A percentile compares a stretch with the other conserved stretches of the same genome.
Conservation (phyloP, 2,113 vertebrate species). For the Pholis gunnellus region DNA sequence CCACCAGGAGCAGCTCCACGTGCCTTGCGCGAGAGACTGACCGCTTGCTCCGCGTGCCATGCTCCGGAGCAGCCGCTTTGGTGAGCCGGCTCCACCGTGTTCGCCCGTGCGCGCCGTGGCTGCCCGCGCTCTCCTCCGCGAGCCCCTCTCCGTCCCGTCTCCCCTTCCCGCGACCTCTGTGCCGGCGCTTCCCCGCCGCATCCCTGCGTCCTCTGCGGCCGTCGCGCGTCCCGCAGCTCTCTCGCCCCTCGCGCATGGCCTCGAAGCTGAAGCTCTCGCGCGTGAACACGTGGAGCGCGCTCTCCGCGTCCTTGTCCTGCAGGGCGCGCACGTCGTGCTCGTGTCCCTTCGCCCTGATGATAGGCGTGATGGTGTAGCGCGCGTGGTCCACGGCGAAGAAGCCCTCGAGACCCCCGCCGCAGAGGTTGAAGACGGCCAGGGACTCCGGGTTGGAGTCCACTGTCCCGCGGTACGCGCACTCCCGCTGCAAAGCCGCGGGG, state of each 20-base stretch:
- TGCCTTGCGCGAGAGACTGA: conserved; percentile 93
- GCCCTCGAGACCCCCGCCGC: conserved; percentile 90
- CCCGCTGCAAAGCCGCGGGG: conserved; percentile 63
- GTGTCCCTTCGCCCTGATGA: conserved; percentile 75
- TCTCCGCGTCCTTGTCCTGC: conserved; percentile 83
- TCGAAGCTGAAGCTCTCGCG: conserved; percentile 91
- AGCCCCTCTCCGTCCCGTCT: conserved; percentile 19
- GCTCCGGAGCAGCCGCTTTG: conserved; percentile 15
- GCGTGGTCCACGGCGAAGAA: conserved; percentile 90
- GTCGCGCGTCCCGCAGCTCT: conserved; percentile 78
- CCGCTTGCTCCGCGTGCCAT: conserved; percentile 72
- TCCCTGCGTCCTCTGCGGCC: conserved; percentile 62
- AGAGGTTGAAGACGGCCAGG: conserved; percentile 91
- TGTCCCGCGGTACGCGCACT: conserved; percentile 91
- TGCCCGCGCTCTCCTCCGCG: neutral
- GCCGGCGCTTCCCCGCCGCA: conserved; percentile 27
- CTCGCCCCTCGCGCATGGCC: conserved; percentile 77
- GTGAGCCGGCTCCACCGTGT: conserved; percentile 54
- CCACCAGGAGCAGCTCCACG: conserved; percentile 97
- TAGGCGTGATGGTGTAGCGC: conserved; percentile 89
- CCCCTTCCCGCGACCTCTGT: neutral
- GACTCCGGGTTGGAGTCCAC: conserved; percentile 92
- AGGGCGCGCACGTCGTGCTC: conserved; percentile 83
- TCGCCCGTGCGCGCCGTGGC: conserved; percentile 32
- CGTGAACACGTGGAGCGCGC: conserved; percentile 86